phyloP scores from a whole-genome alignment of 2,113 vertebrate species.

The Polypterus bichir region DNA sequence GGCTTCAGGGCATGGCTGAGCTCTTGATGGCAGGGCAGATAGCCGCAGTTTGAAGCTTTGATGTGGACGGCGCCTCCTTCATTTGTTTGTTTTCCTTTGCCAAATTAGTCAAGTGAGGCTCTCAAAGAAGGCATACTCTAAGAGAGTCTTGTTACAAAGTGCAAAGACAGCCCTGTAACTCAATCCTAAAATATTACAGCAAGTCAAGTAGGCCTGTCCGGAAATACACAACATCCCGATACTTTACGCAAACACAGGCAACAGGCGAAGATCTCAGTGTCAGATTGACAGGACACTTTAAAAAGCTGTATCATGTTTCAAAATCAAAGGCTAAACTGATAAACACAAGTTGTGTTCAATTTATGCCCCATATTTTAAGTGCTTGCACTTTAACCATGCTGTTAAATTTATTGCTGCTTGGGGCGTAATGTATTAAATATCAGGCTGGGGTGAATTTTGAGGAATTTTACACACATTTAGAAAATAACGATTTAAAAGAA shows the following conservation, averaged over 20 bases:
- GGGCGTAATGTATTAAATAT: constrained; percentile 21
- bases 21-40: constrained; percentile 7
- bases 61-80: constrained; percentile 21
- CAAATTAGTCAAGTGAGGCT: constrained; percentile 12
- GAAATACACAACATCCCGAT: neutral
- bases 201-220: neutral
- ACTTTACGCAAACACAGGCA: neutral
- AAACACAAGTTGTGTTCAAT: constrained; percentile 20
- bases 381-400: constrained; percentile 23
- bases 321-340: no score
- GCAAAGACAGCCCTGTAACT: constrained; percentile 19
- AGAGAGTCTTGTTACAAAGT: constrained; percentile 10
- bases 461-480: no score
- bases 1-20: neutral
- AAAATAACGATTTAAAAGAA: no score
- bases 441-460: constrained; percentile 2
- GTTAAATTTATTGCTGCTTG: constrained; percentile 37
- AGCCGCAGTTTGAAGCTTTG: constrained; percentile 19
- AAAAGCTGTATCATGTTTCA: neutral
- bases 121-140: constrained; percentile 11
- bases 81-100: constrained; percentile 23
- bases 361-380: constrained; percentile 19
- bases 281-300: neutral
- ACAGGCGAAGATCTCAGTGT: neutral
- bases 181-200: constrained; percentile 17